Conservation (phyloP, 2,797 vertebrate species). For the Anguilla megastoma region DNA sequence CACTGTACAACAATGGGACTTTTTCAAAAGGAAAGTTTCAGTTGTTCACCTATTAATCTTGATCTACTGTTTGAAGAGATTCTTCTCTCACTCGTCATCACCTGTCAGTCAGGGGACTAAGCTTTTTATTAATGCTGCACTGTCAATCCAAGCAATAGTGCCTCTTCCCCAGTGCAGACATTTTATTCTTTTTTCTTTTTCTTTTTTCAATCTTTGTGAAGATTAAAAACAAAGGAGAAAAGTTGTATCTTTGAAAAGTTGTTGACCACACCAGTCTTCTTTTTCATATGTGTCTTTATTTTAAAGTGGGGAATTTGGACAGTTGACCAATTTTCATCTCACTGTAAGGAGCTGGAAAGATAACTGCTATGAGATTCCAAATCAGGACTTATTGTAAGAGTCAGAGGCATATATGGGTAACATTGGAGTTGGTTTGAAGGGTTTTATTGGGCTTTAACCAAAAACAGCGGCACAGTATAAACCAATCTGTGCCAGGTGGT, state of each 20-base stretch:
- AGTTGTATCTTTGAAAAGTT: background rate
- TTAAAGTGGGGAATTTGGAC: background rate
- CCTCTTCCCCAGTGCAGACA: background rate
- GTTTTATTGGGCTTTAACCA: background rate
- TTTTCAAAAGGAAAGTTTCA: constrained; percentile 29
- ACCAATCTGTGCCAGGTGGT: background rate
- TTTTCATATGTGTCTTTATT: background rate
- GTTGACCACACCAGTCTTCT: background rate
- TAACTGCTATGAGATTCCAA: background rate
- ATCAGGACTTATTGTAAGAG: background rate
- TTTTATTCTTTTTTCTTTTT: background rate
- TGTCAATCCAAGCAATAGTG: background rate
- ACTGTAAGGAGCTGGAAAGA: background rate
- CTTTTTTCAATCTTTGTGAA: background rate
- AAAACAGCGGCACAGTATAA: background rate
- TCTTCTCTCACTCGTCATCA: constrained; percentile 29
- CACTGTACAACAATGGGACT: constrained; percentile 12
- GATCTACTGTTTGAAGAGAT: constrained; percentile 36
- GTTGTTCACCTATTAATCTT: constrained; percentile 38
- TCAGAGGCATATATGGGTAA: background rate
- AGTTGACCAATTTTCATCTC: background rate
- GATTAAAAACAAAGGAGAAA: background rate
- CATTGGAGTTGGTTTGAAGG: background rate
- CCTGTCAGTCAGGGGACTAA: constrained; percentile 30
- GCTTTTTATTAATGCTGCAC: constrained; percentile 29